Conservation (phyloP, 2,797 vertebrate species). For the Pristis pectinata region DNA sequence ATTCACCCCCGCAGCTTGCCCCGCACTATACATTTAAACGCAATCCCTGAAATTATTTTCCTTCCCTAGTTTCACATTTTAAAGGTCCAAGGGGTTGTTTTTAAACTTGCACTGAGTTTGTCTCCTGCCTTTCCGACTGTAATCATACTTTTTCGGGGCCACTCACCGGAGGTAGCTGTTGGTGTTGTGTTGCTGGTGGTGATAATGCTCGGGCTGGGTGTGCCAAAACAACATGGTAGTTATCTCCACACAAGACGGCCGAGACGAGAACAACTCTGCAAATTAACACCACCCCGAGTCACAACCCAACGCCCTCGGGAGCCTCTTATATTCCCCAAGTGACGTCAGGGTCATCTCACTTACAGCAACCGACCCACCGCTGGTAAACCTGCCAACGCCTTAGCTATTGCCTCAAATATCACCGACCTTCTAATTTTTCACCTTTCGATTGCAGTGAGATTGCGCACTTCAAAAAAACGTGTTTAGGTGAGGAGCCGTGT, state of each 20-base stretch:
- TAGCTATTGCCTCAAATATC: background rate
- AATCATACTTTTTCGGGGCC: background rate
- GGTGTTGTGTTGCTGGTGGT: slow-evolving; percentile 62
- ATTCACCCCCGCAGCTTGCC: background rate
- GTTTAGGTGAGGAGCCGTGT: background rate
- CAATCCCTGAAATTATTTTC: no score
- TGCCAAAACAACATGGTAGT: slow-evolving; percentile 84
- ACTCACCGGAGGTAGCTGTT: slow-evolving; percentile 80
- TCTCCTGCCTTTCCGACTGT: no score
- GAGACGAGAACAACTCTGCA: slow-evolving; percentile 44
- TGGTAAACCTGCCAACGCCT: background rate
- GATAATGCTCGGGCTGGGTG: slow-evolving; percentile 80
- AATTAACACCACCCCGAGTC: background rate
- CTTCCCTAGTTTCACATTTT: background rate
- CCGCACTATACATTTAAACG: background rate
- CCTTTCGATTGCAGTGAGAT: background rate
- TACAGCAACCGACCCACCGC: slow-evolving; percentile 41
- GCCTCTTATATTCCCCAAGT: slow-evolving; percentile 48
- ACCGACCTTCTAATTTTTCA: background rate
- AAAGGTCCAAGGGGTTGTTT: background rate
- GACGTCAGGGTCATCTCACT: slow-evolving; percentile 47
- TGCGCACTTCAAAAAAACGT: background rate
- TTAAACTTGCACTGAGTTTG: background rate
- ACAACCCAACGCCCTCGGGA: background rate
- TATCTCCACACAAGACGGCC: background rate